Evolutionary conservation across 2,113 vertebrate genomes (phyloP).

Genomic region (Crypturellus undulatus): DNA sequence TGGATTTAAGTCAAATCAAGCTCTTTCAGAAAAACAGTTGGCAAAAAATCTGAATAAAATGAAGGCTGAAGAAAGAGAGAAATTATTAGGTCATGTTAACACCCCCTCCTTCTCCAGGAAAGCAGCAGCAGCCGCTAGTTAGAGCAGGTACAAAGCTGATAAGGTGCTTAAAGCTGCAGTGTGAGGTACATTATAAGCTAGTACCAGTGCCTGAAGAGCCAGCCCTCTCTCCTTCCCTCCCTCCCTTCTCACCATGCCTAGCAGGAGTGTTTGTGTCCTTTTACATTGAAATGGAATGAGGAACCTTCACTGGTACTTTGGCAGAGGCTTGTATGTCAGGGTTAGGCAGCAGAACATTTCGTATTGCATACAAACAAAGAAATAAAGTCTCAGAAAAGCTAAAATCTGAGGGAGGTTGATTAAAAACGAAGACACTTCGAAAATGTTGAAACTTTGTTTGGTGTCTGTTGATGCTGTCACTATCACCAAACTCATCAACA

Average conservation of each 20-base stretch:
- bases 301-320: neutral
- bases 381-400: neutral
- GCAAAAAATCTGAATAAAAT: neutral
- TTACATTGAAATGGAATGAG: neutral
- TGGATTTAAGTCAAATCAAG: neutral
- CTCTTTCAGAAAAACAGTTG: neutral
- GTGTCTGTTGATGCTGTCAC: neutral
- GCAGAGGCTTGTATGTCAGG: neutral
- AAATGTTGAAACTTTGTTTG: neutral
- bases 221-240: neutral
- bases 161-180: neutral
- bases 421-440: neutral
- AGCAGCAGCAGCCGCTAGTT: neutral
- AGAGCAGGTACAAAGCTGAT: neutral
- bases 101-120: neutral
- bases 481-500: neutral
- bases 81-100: neutral
- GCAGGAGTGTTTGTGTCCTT: neutral
- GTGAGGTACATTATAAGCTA: neutral
- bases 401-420: neutral
- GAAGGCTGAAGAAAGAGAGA: neutral
- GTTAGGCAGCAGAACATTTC: neutral
- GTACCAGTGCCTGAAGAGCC: neutral
- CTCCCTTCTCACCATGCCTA: rapidly evolving
- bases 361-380: neutral